A percentile compares a stretch with the other conserved stretches of the same genome.
Conservation (phyloP, 2,888 invertebrate species). For the Pelosia muscerda region DNA sequence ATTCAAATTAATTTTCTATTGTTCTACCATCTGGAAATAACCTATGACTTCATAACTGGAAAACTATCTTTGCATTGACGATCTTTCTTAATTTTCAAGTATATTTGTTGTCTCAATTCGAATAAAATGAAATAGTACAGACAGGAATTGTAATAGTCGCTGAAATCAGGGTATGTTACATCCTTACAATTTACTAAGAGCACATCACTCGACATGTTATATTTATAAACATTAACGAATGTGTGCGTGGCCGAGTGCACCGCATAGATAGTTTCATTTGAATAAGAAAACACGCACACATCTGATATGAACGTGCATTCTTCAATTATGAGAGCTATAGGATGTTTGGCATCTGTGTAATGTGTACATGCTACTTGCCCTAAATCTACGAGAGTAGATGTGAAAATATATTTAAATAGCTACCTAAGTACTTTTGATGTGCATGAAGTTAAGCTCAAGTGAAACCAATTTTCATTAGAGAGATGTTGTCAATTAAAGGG, state of each 20-base stretch:
- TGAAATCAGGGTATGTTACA: neutral
- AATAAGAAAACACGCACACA: slow-evolving; percentile 14
- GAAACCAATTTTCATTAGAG: neutral
- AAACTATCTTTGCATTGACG: neutral
- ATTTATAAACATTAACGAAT: slow-evolving; percentile 5
- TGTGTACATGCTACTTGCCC: slow-evolving; percentile 6
- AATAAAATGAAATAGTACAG: neutral
- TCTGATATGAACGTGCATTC: neutral
- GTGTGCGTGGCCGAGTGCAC: slow-evolving; percentile 2
- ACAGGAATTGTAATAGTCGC: neutral
- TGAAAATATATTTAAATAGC: neutral
- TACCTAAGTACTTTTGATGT: neutral
- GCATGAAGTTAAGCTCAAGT: neutral
- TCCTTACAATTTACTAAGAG: neutral
- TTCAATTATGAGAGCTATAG: slow-evolving; percentile 5
- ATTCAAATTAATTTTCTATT: slow-evolving; percentile 20
- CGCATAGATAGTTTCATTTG: slow-evolving; percentile 11
- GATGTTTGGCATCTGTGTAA: slow-evolving; percentile 7
- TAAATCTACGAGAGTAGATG: slow-evolving; percentile 4
- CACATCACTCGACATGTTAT: slow-evolving; percentile 11
- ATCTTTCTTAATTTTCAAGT: neutral
- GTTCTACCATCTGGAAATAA: neutral
- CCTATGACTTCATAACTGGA: slow-evolving; percentile 1
- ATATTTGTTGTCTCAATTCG: neutral
- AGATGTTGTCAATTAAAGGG: neutral